Evolutionary conservation across 2,888 invertebrate genomes (phyloP), one percentile per base, ranked within the genome.

Genomic region (Orthosia cruda): DNA sequence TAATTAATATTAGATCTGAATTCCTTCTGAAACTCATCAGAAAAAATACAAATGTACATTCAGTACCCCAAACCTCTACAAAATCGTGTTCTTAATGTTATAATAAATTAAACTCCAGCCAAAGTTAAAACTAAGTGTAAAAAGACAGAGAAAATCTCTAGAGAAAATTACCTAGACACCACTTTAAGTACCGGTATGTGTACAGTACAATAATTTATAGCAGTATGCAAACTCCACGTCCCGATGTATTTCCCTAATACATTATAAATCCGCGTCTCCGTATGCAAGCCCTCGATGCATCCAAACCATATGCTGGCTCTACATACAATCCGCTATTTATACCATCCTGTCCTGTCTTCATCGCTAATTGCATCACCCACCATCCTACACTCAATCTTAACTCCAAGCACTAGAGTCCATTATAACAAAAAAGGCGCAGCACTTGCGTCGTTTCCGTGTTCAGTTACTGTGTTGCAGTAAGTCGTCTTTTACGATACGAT

Each of bases 401-500:
- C 20, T 4, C 12, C 0, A 15, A 11, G 52, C 0, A 18, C 4
- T 69, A 72, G 67, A 66, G 71, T 57, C n/a, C 4, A 52, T 20
- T 57, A 54, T 59, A 32, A 16, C 18, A 20, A 63, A 26, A 54
- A 26, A 4, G 15, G 18, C 12, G 1, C 18, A 40, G 7, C 47
- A 70, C 23, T 69, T 69, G 67, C 55, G 23, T 16, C 69, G 18
- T 71, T 80, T 18, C 12, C 7, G 16, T 65, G 20, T 71, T 62
- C 18, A 50, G 65, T 40, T 20, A 5, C 64, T 75, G 57, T 62
- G 62, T 54, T 74, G 83, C 71, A 80, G 81, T 88, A 84, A 87
- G 80, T 89, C 83, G 81, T 71, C 76, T 85, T 85, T 88, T 82
- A 63, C 78, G 85, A 49, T 79, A 64, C 77, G 86, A 87, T 89